Evolutionary conservation across 2,888 invertebrate species (phyloP), one percentile per base, ranked within the genome.

Genomic region (Hypsopygia costalis): DNA sequence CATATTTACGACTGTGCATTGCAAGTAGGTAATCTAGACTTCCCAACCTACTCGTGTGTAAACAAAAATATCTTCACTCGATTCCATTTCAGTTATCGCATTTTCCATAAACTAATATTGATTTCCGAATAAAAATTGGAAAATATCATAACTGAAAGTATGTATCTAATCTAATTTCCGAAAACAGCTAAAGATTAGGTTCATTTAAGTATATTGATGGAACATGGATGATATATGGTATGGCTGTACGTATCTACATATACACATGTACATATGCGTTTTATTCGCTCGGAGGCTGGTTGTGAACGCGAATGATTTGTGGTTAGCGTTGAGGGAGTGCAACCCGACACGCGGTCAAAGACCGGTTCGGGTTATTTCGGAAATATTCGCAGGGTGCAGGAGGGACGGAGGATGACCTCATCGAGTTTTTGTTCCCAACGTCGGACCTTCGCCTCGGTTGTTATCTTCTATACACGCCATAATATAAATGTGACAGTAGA

Each of bases 281-380:
- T 12, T 12, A 11, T 37, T 30, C 25, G 33, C 22, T 16, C 3
- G 43, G 28, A 38, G 39, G 40, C 44, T 53, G 47, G 52, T 67
- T 60, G 53, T 64, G 58, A 53, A 56, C 48, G 67, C 64, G 68
- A 73, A 73, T 78, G 75, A 77, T 78, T 77, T 79, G 78, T 72
- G 58, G 57, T 51, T 49, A 59, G 53, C 30, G 55, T 58, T 52
- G 61, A 60, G 59, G 59, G 68, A 61, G 60, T 67, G 72, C 70
- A 74, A 68, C 67, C 66, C 67, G 69, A 61, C 55, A 54, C 58
- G 55, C 65, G 81, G 83, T 83, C 85, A 81, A 81, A 77, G 81
- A 87, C 87, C 87, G 87, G 85, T 83, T 79, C 75, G 72, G 58
- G 65, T 64, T 70, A 64, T 81, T 86, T 80, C 68, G 80, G 75